These are phyloP conservation scores for Seira musarum DNA, from an alignment of 2,888 invertebrate genomes.

Conservation along the genomic window DNA sequence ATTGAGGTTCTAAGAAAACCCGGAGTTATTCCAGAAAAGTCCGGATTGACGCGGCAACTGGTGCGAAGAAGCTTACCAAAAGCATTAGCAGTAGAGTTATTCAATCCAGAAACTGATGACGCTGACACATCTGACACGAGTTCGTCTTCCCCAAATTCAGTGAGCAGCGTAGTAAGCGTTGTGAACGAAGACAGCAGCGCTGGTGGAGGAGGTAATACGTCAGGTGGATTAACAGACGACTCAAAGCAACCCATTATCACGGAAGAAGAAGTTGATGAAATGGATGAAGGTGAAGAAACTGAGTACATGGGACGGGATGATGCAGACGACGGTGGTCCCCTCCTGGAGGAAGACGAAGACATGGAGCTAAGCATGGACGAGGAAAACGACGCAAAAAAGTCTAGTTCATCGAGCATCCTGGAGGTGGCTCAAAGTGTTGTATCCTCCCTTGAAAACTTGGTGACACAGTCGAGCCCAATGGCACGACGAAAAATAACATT, in stretches of 20 bases:
- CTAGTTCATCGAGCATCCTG: conserved; percentile 72
- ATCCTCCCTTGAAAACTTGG: conserved; percentile 79
- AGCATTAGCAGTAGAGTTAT: conserved; percentile 85
- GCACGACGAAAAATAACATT: conserved; percentile 74
- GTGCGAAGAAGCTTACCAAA: conserved; percentile 77
- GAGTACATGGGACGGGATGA: background rate
- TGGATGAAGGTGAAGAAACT: conserved; percentile 34
- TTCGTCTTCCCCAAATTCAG: conserved; percentile 89
- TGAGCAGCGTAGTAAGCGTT: conserved; percentile 88
- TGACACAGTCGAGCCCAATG: conserved; percentile 77
- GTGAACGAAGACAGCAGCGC: conserved; percentile 78
- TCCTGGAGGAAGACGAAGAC: conserved; percentile 27
- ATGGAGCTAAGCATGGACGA: conserved; percentile 16
- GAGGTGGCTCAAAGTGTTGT: conserved; percentile 81
- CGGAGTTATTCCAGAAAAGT: conserved; percentile 54
- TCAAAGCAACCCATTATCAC: conserved; percentile 41
- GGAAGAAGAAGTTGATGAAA: conserved; percentile 48
- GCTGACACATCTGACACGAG: conserved; percentile 89
- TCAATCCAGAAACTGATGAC: conserved; percentile 92
- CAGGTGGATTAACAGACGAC: conserved; percentile 34
- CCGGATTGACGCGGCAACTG: conserved; percentile 64
- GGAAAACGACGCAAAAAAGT: conserved; percentile 20
- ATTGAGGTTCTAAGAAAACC: conserved; percentile 82
- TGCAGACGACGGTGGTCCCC: conserved; percentile 36
- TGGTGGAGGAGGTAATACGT: conserved; percentile 14